phyloP scores from a whole-genome alignment of 2,888 invertebrate genomes.

The Xanthia togata region DNA sequence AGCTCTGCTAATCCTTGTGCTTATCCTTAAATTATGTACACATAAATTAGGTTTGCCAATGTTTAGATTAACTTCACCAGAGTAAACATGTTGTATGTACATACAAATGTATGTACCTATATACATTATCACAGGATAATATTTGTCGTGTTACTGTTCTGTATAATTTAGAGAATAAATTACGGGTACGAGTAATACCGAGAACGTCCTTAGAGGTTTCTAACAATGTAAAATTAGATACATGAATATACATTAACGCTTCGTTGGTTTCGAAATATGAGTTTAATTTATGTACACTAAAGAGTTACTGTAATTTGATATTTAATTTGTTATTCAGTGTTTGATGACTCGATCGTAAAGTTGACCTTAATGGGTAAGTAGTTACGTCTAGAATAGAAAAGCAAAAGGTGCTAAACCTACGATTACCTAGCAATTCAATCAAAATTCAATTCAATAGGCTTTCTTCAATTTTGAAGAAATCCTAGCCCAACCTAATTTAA shows the following conservation, averaged over 20 bases:
- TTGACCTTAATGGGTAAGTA: no score
- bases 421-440: no score
- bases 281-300: slow-evolving; percentile 24
- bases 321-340: neutral
- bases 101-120: neutral
- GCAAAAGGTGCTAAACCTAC: neutral
- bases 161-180: slow-evolving; percentile 44
- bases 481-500: no score
- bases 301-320: neutral
- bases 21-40: neutral
- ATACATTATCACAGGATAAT: slow-evolving; percentile 17
- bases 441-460: no score
- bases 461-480: no score
- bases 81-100: slow-evolving; percentile 9
- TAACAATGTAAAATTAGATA: slow-evolving; percentile 30
- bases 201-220: slow-evolving; percentile 34
- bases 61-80: slow-evolving; percentile 12
- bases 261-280: slow-evolving; percentile 1
- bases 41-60: slow-evolving; percentile 5
- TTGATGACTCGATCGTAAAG: no score
- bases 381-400: neutral
- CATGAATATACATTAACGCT: slow-evolving; percentile 5
- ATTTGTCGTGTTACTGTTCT: slow-evolving; percentile 2
- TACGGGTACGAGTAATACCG: slow-evolving; percentile 11
- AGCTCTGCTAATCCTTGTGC: neutral